A percentile compares a stretch with the other conserved stretches of the same genome.
These are phyloP conservation scores for Mamestra configurata DNA, from an alignment of 1,140 invertebrate species.

Conservation along the genomic window DNA sequence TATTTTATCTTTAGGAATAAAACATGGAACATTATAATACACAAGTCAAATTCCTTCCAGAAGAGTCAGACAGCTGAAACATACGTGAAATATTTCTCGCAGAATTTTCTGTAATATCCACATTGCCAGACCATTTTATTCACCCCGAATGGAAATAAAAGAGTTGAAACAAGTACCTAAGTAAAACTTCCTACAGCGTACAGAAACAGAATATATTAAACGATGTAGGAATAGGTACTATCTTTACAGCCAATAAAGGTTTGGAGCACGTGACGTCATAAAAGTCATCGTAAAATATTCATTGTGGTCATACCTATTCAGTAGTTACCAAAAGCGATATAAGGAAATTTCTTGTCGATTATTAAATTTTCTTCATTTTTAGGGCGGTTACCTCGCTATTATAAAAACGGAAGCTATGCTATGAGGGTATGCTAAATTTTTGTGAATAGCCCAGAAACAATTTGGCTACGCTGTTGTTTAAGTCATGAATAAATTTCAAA, in stretches of 20 bases:
- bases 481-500: slow-evolving; percentile 38
- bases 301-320: slow-evolving; percentile 25
- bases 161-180: neutral
- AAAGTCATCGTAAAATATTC: slow-evolving; percentile 40
- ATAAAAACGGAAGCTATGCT: slow-evolving; percentile 32
- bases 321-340: slow-evolving; percentile 4
- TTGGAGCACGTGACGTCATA: slow-evolving; percentile 22
- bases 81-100: neutral
- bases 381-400: slow-evolving; percentile 15
- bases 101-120: neutral
- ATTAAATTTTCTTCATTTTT: slow-evolving; percentile 45
- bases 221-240: slow-evolving; percentile 7
- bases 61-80: slow-evolving; percentile 7
- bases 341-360: slow-evolving; percentile 26
- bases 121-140: neutral
- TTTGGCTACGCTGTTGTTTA: slow-evolving; percentile 27
- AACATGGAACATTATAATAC: neutral
- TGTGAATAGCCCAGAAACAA: slow-evolving; percentile 27
- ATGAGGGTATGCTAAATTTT: slow-evolving; percentile 39
- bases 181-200: neutral
- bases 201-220: neutral
- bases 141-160: neutral
- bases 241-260: slow-evolving; percentile 18
- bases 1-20: neutral
- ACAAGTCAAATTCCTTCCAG: neutral